Percentiles rank a stretch among this genome's conserved stretches.
These are phyloP conservation scores for Ectemnius continuus DNA, from an alignment of 2,888 invertebrate species.

Conservation along the genomic window DNA sequence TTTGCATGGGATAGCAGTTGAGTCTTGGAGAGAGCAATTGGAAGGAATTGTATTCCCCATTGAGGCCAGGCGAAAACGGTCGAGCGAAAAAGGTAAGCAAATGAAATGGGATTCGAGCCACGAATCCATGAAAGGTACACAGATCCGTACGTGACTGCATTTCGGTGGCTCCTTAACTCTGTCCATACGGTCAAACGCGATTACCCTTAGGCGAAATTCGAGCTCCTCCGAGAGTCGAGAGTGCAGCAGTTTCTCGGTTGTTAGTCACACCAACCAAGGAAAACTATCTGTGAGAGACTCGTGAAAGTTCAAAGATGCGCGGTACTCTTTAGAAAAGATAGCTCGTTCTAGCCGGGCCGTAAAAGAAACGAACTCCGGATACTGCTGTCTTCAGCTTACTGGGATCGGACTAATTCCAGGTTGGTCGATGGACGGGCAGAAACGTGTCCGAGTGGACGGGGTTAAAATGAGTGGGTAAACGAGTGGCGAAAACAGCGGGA, in stretches of 20 bases:
- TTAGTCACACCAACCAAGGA: neutral
- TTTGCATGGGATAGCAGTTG: too few species aligned
- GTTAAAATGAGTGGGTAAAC: conserved; percentile 4
- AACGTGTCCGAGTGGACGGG: neutral
- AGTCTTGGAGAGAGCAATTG: neutral
- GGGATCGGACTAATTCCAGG: too few species aligned
- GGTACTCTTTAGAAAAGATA: neutral
- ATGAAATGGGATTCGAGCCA: conserved; percentile 47
- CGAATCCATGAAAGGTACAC: conserved; percentile 24
- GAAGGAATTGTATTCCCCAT: conserved; percentile 13
- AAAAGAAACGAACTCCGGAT: too few species aligned
- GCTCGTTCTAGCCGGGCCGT: too few species aligned
- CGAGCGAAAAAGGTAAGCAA: conserved; percentile 46
- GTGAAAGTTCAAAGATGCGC: neutral
- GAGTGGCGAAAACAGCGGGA: neutral
- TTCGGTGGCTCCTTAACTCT: conserved; percentile 30
- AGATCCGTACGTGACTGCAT: conserved; percentile 50
- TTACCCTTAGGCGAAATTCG: conserved; percentile 38
- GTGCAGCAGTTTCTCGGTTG: conserved; percentile 19
- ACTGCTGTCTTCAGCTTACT: too few species aligned
- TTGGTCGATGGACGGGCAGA: neutral
- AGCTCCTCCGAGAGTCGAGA: conserved; percentile 2
- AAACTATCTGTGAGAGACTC: neutral
- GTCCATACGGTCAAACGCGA: conserved; percentile 21
- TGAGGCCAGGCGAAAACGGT: conserved; percentile 22